These are phyloP conservation scores for Fopius arisanus DNA, from an alignment of 1,140 invertebrate genomes.

Conservation along the genomic window DNA sequence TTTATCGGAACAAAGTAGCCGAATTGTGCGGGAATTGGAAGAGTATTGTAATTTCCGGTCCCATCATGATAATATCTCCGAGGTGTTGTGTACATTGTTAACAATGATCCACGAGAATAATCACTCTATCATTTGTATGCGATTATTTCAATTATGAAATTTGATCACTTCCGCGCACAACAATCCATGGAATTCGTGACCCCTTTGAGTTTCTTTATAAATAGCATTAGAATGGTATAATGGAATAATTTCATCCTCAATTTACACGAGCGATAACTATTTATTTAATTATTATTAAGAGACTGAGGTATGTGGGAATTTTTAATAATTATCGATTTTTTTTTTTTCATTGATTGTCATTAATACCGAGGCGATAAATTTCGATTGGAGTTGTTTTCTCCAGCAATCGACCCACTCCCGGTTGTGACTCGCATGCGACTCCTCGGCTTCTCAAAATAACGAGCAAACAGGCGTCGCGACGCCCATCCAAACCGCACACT, in stretches of 20 bases:
- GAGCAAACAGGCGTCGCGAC: slow-evolving; percentile 39
- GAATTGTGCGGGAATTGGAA: slow-evolving; percentile 48
- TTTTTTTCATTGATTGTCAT: too few species aligned
- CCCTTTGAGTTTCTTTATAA: background rate
- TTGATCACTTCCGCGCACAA: slow-evolving; percentile 6
- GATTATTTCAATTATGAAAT: slow-evolving; percentile 2
- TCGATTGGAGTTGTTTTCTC: background rate
- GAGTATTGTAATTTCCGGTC: slow-evolving; percentile 40
- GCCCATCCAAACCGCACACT: slow-evolving; percentile 5
- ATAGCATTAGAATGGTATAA: background rate
- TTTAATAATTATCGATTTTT: too few species aligned
- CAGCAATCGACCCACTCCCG: background rate
- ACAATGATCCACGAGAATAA: background rate
- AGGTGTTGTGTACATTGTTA: slow-evolving; percentile 21
- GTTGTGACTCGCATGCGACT: background rate
- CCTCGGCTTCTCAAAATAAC: slow-evolving; percentile 41
- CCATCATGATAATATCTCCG: slow-evolving; percentile 40
- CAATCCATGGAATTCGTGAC: background rate
- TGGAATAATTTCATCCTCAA: background rate
- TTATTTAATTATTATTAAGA: too few species aligned
- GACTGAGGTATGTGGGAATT: too few species aligned
- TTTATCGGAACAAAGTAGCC: slow-evolving; percentile 53
- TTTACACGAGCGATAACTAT: background rate
- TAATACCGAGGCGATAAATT: background rate
- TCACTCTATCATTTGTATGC: background rate